A percentile compares a stretch with the other conserved stretches of the same genome.
Evolutionary conservation across 2,888 invertebrate species (phyloP).

Genomic region (Macroteleia sp.): DNA sequence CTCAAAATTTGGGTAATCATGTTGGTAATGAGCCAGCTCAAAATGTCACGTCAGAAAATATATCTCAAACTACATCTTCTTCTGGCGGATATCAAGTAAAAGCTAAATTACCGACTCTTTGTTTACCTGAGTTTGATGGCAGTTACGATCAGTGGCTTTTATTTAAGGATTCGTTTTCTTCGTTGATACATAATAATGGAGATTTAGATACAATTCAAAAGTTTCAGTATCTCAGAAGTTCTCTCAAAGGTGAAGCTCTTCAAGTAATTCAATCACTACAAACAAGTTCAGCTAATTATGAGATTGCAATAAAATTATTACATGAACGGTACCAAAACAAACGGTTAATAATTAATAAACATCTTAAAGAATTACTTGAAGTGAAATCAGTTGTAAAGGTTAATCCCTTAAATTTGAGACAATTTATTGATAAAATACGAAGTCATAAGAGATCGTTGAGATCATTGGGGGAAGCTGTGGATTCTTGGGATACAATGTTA

Average conservation of each 20-base stretch:
- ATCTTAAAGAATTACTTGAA: slow-evolving; percentile 57
- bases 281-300: slow-evolving; percentile 47
- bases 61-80: too few species aligned
- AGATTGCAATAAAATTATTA: slow-evolving; percentile 44
- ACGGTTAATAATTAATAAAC: slow-evolving; percentile 61
- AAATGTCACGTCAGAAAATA: too few species aligned
- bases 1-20: neutral
- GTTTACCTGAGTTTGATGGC: slow-evolving; percentile 53
- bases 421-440: slow-evolving; percentile 54
- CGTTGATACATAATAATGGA: slow-evolving; percentile 49
- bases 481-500: slow-evolving; percentile 68
- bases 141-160: slow-evolving; percentile 40
- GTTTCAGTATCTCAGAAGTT: slow-evolving; percentile 48
- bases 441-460: slow-evolving; percentile 61
- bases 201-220: slow-evolving; percentile 48
- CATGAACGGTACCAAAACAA: slow-evolving; percentile 59
- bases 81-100: neutral
- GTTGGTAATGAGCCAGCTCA: neutral
- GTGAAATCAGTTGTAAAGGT: slow-evolving; percentile 48
- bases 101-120: slow-evolving; percentile 48
- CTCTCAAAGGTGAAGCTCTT: slow-evolving; percentile 47
- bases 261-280: slow-evolving; percentile 42
- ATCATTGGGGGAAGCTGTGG: slow-evolving; percentile 66
- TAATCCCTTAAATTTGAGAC: slow-evolving; percentile 41
- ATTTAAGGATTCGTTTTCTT: slow-evolving; percentile 46